Conservation (phyloP, 2,888 invertebrate genomes). For the Phorcus lineatus region DNA sequence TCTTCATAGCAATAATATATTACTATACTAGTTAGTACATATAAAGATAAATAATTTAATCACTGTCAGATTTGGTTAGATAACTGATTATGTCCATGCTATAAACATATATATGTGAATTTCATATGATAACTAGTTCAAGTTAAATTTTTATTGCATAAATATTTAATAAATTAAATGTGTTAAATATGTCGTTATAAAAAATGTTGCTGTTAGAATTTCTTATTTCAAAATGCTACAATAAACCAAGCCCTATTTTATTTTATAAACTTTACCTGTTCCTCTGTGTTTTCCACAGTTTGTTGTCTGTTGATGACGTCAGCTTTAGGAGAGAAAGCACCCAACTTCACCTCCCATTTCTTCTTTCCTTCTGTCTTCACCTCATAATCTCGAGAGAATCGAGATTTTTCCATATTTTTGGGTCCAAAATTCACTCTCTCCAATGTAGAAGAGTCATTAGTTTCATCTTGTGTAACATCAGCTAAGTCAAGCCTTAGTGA, state of each 20-base stretch:
- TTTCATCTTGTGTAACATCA: background rate
- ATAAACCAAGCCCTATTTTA: background rate
- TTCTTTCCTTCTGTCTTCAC: slow-evolving; percentile 46
- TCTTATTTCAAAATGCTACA: too few species aligned
- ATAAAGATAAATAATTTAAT: too few species aligned
- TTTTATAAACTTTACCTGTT: slow-evolving; percentile 43
- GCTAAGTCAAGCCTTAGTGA: background rate
- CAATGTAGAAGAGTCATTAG: background rate
- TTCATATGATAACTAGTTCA: too few species aligned
- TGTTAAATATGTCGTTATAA: too few species aligned
- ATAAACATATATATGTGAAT: too few species aligned
- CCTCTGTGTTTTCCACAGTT: slow-evolving; percentile 45
- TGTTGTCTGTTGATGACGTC: slow-evolving; percentile 45
- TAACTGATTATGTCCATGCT: too few species aligned
- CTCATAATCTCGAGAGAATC: slow-evolving; percentile 66
- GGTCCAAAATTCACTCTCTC: slow-evolving; percentile 55
- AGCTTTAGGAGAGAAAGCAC: slow-evolving; percentile 45
- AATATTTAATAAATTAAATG: too few species aligned
- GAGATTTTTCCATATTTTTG: slow-evolving; percentile 57
- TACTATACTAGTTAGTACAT: too few species aligned
- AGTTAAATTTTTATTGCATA: too few species aligned
- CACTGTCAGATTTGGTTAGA: too few species aligned
- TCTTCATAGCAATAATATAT: too few species aligned
- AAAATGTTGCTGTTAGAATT: too few species aligned
- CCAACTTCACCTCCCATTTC: slow-evolving; percentile 51